Evolutionary conservation across 2,797 vertebrate genomes (phyloP).

Genomic region (Arctocebus calabarensis): DNA sequence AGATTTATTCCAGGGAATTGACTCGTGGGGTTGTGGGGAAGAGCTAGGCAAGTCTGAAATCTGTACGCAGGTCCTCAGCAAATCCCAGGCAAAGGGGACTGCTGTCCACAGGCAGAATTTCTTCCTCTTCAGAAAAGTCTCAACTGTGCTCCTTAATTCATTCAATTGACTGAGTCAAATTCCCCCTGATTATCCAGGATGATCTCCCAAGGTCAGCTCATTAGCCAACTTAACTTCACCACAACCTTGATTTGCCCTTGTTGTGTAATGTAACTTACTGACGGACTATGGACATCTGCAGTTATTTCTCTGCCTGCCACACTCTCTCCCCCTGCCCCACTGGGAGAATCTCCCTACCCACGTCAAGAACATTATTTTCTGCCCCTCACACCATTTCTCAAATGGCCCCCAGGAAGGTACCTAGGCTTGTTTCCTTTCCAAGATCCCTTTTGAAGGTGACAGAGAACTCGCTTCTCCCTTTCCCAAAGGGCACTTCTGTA

Average conservation of each 20-base stretch:
- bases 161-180: not conserved
- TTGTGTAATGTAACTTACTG: no score
- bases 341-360: not conserved
- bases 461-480: not conserved
- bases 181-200: not conserved
- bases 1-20: not conserved
- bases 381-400: not conserved
- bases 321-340: no score
- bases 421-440: not conserved
- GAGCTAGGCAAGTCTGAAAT: not conserved
- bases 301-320: not conserved
- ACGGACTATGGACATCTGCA: no score
- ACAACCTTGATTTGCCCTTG: not conserved
- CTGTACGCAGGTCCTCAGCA: not conserved
- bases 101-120: not conserved
- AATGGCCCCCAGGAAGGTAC: not conserved
- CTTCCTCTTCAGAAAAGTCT: not conserved
- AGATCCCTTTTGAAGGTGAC: rapidly evolving
- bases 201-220: not conserved
- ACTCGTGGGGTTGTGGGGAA: rapidly evolving
- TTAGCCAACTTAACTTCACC: not conserved
- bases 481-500: not conserved
- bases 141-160: not conserved
- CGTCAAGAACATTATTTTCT: not conserved
- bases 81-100: not conserved